These are phyloP conservation scores for Trichopria drosophilae DNA, from an alignment of 2,888 invertebrate genomes.

Conservation along the genomic window DNA sequence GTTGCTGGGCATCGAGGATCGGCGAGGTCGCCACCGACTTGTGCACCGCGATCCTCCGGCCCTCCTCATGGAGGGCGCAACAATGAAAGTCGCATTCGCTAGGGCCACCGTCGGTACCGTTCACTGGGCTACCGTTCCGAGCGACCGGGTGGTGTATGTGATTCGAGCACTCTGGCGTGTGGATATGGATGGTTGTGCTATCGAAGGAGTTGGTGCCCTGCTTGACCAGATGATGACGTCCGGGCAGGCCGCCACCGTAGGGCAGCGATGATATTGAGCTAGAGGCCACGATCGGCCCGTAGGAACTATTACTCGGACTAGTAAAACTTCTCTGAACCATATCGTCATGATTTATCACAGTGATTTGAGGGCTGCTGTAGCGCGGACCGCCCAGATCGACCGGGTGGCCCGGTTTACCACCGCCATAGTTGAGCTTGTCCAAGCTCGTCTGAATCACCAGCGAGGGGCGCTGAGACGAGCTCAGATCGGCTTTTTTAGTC, in stretches of 20 bases:
- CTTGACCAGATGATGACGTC: constrained; percentile 58
- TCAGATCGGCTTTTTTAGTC: constrained; percentile 61
- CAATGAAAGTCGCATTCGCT: constrained; percentile 93
- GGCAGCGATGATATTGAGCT: constrained; percentile 44
- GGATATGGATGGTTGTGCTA: constrained; percentile 75
- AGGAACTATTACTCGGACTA: constrained; percentile 55
- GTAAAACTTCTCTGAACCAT: constrained; percentile 62
- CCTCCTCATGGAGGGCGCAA: constrained; percentile 91
- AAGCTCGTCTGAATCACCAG: constrained; percentile 76
- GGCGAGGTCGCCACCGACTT: constrained; percentile 92
- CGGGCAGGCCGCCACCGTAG: too few species aligned
- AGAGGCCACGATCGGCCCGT: constrained; percentile 46
- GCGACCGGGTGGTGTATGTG: constrained; percentile 71
- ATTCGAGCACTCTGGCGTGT: constrained; percentile 79
- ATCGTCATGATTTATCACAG: constrained; percentile 92
- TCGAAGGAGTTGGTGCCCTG: constrained; percentile 67
- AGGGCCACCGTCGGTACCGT: constrained; percentile 62
- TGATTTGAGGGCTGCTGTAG: constrained; percentile 80
- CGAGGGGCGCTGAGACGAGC: constrained; percentile 66
- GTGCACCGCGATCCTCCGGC: constrained; percentile 87
- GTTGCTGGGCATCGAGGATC: constrained; percentile 71
- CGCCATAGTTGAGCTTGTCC: constrained; percentile 64
- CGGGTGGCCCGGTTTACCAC: constrained; percentile 59
- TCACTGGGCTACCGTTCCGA: constrained; percentile 68
- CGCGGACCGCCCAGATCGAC: constrained; percentile 54